phyloP scores from a whole-genome alignment of 2,888 invertebrate species.

The Amblyjoppa fuscipennis region DNA sequence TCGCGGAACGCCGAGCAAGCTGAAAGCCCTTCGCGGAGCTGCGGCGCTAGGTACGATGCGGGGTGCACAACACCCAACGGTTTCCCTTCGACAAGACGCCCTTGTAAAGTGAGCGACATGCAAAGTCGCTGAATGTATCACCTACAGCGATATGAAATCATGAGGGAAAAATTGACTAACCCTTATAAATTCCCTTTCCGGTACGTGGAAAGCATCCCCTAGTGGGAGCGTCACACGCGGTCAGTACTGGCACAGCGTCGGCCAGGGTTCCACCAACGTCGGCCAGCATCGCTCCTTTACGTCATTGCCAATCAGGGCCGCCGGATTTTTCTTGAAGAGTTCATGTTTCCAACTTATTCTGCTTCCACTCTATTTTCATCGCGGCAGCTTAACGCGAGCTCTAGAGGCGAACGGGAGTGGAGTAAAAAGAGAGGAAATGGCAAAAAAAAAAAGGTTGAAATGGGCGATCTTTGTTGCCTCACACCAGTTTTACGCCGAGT shows the following conservation, averaged over 20 bases:
- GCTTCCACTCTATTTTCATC: background rate
- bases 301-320: background rate
- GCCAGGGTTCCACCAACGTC: too few relatives aligned
- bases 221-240: too few relatives aligned
- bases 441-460: conserved; percentile 30
- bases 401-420: background rate
- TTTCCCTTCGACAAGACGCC: background rate
- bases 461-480: conserved; percentile 64
- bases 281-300: too few relatives aligned
- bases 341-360: background rate
- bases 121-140: conserved; percentile 39
- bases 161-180: background rate
- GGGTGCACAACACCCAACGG: too few relatives aligned
- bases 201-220: background rate
- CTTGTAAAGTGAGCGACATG: conserved; percentile 26
- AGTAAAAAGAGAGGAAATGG: background rate
- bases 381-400: background rate
- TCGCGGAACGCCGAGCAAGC: conserved; percentile 8
- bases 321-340: background rate
- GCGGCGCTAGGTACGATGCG: background rate
- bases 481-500: conserved; percentile 57
- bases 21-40: conserved; percentile 6
- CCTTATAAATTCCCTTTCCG: background rate
- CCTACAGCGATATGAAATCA: conserved; percentile 56
- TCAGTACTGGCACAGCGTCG: too few relatives aligned